phyloP scores from a whole-genome alignment of 2,113 vertebrate genomes.

The Sminthopsis crassicaudata region DNA sequence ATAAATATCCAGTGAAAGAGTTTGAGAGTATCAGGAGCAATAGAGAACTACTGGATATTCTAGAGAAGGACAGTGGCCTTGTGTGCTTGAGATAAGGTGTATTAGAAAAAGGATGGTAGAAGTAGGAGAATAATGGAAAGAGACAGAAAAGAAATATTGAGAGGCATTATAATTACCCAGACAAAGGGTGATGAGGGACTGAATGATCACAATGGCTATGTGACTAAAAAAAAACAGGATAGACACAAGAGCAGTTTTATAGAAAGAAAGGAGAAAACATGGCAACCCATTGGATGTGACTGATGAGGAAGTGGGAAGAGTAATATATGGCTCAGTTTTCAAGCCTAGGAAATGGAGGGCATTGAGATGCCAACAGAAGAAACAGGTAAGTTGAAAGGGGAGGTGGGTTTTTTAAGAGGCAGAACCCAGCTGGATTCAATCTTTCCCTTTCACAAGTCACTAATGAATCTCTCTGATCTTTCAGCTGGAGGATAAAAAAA shows the following conservation, averaged over 20 bases:
- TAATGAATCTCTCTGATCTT: neutral
- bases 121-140: neutral
- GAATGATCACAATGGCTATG: neutral
- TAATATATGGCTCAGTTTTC: neutral
- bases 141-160: neutral
- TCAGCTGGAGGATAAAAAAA: neutral
- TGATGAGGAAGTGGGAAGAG: neutral
- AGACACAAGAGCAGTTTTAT: neutral
- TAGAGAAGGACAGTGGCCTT: neutral
- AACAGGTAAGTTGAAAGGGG: neutral
- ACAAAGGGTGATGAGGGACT: neutral
- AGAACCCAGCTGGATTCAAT: neutral
- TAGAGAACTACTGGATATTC: neutral
- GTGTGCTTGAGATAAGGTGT: neutral
- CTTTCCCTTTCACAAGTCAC: neutral
- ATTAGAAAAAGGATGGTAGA: neutral
- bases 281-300: neutral
- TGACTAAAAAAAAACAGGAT: neutral
- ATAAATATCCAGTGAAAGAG: neutral
- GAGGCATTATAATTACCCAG: neutral
- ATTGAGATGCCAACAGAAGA: neutral
- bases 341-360: neutral
- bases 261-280: neutral
- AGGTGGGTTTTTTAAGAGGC: fast-evolving
- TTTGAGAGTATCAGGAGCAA: no score